phyloP scores from a whole-genome alignment of 2,888 invertebrate species.

The Disparrhopalites patrizii region DNA sequence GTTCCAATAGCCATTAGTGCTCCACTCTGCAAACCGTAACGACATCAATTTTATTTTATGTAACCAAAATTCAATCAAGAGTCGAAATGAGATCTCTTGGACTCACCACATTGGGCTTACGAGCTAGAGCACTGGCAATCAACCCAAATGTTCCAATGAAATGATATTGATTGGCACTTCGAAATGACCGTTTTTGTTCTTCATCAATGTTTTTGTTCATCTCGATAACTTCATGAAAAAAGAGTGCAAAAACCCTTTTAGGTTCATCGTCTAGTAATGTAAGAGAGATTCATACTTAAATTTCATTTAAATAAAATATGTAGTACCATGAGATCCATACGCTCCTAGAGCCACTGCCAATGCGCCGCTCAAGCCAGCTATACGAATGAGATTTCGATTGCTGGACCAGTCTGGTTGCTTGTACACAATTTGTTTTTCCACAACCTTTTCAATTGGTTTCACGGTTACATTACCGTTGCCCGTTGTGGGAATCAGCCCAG shows the following conservation, averaged over 20 bases:
- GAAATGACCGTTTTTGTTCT: conserved; percentile 44
- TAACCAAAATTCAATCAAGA: neutral
- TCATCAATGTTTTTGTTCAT: conserved; percentile 43
- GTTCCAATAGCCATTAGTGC: conserved; percentile 43
- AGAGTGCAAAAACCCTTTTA: neutral
- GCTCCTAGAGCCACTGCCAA: conserved; percentile 46
- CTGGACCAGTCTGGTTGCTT: neutral
- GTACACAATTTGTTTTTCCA: conserved; percentile 1
- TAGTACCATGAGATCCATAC: conserved; percentile 46
- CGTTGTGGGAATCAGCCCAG: neutral
- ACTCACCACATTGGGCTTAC: conserved; percentile 39
- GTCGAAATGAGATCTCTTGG: neutral
- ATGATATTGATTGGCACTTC: conserved; percentile 47
- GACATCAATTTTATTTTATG: neutral
- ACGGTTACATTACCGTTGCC: neutral
- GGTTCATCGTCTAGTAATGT: too few relatives aligned
- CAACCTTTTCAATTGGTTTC: neutral
- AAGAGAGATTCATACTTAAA: too few relatives aligned
- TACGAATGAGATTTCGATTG: conserved; percentile 36
- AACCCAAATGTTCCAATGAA: conserved; percentile 47
- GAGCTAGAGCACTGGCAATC: conserved; percentile 39
- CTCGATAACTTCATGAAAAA: conserved; percentile 38
- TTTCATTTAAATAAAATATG: neutral
- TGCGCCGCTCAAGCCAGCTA: conserved; percentile 42
- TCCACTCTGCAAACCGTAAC: conserved; percentile 37